A percentile compares a stretch with the other conserved stretches of the same genome.
Evolutionary conservation across 1,140 invertebrate species (phyloP).

Genomic region (Leptinotarsa texana): DNA sequence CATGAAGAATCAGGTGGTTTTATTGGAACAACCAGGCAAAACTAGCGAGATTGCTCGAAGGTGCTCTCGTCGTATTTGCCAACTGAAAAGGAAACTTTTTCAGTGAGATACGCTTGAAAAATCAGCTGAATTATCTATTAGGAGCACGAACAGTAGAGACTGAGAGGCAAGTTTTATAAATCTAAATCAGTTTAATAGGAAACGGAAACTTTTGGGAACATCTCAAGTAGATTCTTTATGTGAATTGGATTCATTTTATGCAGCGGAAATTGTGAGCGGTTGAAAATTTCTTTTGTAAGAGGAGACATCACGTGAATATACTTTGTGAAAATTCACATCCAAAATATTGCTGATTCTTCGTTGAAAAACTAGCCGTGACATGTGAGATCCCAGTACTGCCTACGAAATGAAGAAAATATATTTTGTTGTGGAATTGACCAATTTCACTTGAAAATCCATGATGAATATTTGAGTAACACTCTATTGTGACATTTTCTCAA

Average conservation of each 20-base stretch:
- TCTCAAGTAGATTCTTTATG: background rate
- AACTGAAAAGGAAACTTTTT: conserved; percentile 28
- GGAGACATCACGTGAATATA: too few relatives aligned
- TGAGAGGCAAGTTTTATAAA: conserved; percentile 14
- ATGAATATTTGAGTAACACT: too few relatives aligned
- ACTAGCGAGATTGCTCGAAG: conserved; percentile 24
- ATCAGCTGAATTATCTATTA: conserved; percentile 26
- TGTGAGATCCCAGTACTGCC: too few relatives aligned
- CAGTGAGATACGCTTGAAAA: conserved; percentile 23
- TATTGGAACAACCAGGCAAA: conserved; percentile 36
- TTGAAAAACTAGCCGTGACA: too few relatives aligned
- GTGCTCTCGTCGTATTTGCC: background rate
- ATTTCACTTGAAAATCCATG: too few relatives aligned
- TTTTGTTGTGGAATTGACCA: too few relatives aligned
- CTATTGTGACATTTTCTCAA: too few relatives aligned
- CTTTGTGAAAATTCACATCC: too few relatives aligned
- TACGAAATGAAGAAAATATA: too few relatives aligned
- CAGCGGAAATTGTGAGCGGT: too few relatives aligned
- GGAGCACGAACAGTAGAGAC: conserved; percentile 13
- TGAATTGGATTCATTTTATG: background rate
- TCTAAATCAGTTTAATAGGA: conserved; percentile 22
- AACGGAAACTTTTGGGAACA: conserved; percentile 18
- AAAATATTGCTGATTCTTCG: too few relatives aligned
- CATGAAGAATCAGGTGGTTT: conserved; percentile 41
- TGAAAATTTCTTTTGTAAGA: too few relatives aligned